These are phyloP conservation scores for Carassius gibelio DNA, from an alignment of 2,113 vertebrate genomes.

Conservation along the genomic window DNA sequence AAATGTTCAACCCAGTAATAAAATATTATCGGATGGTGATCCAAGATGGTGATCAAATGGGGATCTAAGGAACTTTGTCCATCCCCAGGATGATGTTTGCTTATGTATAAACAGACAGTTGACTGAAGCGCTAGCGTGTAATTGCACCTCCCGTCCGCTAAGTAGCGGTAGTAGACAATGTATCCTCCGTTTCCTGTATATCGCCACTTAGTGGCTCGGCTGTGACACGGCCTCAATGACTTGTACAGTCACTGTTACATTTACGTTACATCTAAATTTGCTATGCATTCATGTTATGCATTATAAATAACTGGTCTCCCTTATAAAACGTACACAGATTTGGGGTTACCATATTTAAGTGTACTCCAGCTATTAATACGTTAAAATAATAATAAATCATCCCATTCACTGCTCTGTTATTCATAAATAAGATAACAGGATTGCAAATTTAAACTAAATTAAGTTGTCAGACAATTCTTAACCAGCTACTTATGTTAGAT, in stretches of 20 bases:
- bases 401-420: neutral
- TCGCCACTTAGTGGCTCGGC: slow-evolving; percentile 17
- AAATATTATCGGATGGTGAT: neutral
- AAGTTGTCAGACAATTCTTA: neutral
- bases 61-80: neutral
- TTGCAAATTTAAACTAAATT: neutral
- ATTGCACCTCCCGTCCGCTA: neutral
- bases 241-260: neutral
- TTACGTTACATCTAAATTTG: no score
- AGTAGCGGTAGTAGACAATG: neutral
- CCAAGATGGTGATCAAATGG: neutral
- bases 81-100: neutral
- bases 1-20: no score
- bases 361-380: neutral
- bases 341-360: neutral
- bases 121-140: neutral
- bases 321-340: neutral
- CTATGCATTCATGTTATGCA: neutral
- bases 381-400: neutral
- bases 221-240: neutral
- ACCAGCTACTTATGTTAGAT: neutral
- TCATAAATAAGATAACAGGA: neutral
- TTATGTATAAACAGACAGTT: slow-evolving; percentile 1
- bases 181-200: neutral
- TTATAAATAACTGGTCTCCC: neutral